Percentiles rank a stretch among this genome's conserved stretches.
These are phyloP conservation scores for Himalopsyche tibetana DNA, from an alignment of 2,888 invertebrate genomes.

Conservation along the genomic window DNA sequence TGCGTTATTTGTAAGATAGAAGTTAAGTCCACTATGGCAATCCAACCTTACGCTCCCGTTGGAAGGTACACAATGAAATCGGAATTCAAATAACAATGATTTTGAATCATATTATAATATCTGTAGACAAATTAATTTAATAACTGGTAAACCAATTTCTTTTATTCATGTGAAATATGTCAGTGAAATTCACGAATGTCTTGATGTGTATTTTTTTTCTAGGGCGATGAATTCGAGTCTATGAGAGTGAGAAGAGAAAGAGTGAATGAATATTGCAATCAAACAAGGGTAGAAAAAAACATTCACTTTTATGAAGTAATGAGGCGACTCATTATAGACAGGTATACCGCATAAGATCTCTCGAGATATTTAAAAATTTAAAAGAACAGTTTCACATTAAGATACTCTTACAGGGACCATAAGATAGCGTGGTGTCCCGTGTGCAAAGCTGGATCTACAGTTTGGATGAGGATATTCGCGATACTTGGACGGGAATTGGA, in stretches of 20 bases:
- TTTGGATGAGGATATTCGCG: constrained; percentile 70
- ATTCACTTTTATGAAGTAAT: constrained; percentile 50
- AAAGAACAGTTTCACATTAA: not conserved
- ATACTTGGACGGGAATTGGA: constrained; percentile 67
- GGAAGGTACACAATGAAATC: no score
- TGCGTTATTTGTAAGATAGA: no score
- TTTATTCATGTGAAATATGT: no score
- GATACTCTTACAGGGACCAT: constrained; percentile 66
- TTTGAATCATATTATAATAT: no score
- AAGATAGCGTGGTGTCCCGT: constrained; percentile 70
- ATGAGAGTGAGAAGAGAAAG: constrained; percentile 49
- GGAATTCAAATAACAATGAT: no score
- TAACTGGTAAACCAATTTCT: no score
- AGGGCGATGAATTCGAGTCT: not conserved
- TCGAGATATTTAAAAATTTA: not conserved
- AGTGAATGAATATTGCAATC: constrained; percentile 46
- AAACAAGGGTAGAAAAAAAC: constrained; percentile 44
- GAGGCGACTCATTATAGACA: constrained; percentile 68
- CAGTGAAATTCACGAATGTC: no score
- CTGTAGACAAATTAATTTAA: no score
- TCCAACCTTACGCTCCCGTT: no score
- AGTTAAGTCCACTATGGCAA: no score
- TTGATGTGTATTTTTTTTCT: not conserved
- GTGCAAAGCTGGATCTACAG: constrained; percentile 70
- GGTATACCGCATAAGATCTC: constrained; percentile 63